phyloP scores from a whole-genome alignment of 2,888 invertebrate genomes.

The Macaria notata region DNA sequence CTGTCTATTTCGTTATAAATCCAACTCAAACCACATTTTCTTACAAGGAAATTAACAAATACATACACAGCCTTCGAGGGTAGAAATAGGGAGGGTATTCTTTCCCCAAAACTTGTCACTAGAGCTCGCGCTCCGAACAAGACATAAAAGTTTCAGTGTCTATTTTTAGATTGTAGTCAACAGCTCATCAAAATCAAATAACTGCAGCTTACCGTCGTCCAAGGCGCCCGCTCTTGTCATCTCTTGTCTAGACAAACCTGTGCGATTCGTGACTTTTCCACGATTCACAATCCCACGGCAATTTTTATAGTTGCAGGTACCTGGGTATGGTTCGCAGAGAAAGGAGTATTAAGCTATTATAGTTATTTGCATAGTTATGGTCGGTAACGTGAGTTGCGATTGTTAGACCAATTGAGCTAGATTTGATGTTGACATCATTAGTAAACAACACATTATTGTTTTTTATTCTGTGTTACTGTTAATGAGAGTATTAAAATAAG shows the following conservation, averaged over 20 bases:
- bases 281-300: conserved; percentile 70
- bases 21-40: too few relatives aligned
- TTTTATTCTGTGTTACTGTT: too few relatives aligned
- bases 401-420: too few relatives aligned
- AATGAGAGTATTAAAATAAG: too few relatives aligned
- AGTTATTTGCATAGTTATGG: background rate
- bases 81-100: background rate
- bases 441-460: too few relatives aligned
- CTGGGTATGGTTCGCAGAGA: conserved; percentile 11
- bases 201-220: conserved; percentile 30
- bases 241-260: conserved; percentile 73
- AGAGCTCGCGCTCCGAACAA: conserved; percentile 1
- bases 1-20: too few relatives aligned
- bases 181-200: conserved; percentile 34
- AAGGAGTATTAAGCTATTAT: background rate
- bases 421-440: too few relatives aligned
- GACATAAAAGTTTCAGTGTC: conserved; percentile 31
- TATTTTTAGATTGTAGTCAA: conserved; percentile 22
- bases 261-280: conserved; percentile 73
- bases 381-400: background rate
- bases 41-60: too few relatives aligned
- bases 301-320: conserved; percentile 39
- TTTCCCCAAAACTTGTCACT: too few relatives aligned
- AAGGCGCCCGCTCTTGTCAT: conserved; percentile 52
- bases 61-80: too few relatives aligned